Evolutionary conservation across 2,888 invertebrate species (phyloP), one percentile per base, ranked within the genome.

Genomic region (Chrysopilus asiliformis): DNA sequence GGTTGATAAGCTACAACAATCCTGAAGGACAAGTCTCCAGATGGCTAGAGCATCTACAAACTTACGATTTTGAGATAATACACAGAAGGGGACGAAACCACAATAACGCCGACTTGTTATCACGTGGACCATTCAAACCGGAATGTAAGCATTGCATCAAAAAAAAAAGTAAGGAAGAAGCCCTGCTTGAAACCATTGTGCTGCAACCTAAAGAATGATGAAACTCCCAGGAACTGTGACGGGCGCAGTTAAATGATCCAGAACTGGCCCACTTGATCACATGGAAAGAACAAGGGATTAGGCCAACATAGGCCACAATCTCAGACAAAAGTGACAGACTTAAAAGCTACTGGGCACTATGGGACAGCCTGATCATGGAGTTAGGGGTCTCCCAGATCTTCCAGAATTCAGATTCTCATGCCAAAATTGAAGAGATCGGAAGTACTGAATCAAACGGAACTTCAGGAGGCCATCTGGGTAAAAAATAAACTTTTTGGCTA

Each of bases 11-110:
- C 19, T 51, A 56, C 19, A 49, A 51, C 32, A 49, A 50, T 34
- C 51, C 52, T 1, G 52, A 56, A 37, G 54, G 53, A 6, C 53
- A 57, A 31, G 36, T 55, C 3, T 55, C 53, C 8, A 42, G 52
- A 35, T 57, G 53, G 51, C 31, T 54, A 7, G 48, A 54, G 36
- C 30, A 40, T 22, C 40, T 55, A 3, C 48, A 49, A 20, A 36
- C 44, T 8, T 53, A 47, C 35, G 45, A 54, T 19, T 52, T 50
- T 27, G 38, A 48, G 8, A 45, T 51, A 5, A 26, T 47, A 15
- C 49, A 51, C 42, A 32, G 51, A 6, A 24, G 41, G 4, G 48
- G 51, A 8, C n/a, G n/a, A n/a, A n/a, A n/a, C n/a, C n/a, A n/a
- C n/a, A n/a, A n/a, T n/a, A n/a, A n/a, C n/a, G n/a, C 49, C 2